Conservation (phyloP, 2,888 invertebrate genomes). For the Hemicrepidius hirtus region DNA sequence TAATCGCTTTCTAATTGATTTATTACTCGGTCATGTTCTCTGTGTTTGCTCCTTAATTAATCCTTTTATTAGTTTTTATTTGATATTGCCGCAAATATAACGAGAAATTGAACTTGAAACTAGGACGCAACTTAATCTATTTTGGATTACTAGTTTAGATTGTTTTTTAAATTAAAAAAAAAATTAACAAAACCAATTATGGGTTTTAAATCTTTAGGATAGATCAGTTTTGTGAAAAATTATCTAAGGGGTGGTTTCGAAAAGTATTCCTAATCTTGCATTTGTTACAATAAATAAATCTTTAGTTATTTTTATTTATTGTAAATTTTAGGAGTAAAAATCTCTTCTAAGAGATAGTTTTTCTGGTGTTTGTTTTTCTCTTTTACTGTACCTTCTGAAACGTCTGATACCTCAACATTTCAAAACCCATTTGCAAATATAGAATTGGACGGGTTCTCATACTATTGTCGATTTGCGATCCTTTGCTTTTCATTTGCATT, state of each 20-base stretch:
- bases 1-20: slow-evolving; percentile 71
- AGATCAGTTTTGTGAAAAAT: no score
- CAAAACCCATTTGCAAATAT: slow-evolving; percentile 67
- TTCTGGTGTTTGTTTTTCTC: slow-evolving; percentile 38
- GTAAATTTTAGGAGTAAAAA: slow-evolving; percentile 21
- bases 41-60: slow-evolving; percentile 54
- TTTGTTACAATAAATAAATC: no score
- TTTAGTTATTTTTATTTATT: no score
- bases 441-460: slow-evolving; percentile 69
- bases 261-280: no score
- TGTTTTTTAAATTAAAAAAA: background rate
- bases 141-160: slow-evolving; percentile 28
- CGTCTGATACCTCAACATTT: slow-evolving; percentile 60
- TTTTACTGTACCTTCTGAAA: slow-evolving; percentile 39
- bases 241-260: no score
- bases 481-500: slow-evolving; percentile 73
- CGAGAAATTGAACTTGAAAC: slow-evolving; percentile 34
- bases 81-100: slow-evolving; percentile 37
- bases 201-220: background rate
- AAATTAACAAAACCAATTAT: background rate
- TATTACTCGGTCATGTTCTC: slow-evolving; percentile 61
- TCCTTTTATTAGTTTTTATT: slow-evolving; percentile 50
- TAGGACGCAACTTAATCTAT: slow-evolving; percentile 36
- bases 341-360: slow-evolving; percentile 27
- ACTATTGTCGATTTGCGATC: slow-evolving; percentile 71